Evolutionary conservation across 1,140 invertebrate species (phyloP), one percentile per base, ranked within the genome.

Genomic region (Gryllus bimaculatus): DNA sequence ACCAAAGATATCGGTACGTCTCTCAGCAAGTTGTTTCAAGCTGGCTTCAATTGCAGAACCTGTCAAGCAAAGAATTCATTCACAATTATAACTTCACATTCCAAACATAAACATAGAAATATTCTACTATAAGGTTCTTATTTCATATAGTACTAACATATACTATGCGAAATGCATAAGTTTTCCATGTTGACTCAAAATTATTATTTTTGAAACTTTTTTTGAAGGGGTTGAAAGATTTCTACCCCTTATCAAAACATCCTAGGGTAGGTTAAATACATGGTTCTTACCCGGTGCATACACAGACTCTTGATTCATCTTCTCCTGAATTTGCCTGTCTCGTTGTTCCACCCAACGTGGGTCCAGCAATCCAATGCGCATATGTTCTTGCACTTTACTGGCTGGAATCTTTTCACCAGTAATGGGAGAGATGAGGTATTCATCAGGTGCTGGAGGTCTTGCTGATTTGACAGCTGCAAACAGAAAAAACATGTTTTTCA

Each of bases 1-100:
- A 89, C 98, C 98, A 85, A 99, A 99, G 87, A 99, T 99, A 91
- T 99, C 98, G 7, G 98, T 99, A 93, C 98, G 95, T 82, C 98
- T 91, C 84, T 99, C 98, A 0, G 98, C 98, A 81, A 99, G 88
- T 83, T 97, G 93, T 85, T 98, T 98, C 82, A 99, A 90, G 85
- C 95, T 98, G 13, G 93, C 95, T 82, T 98, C 96, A 83, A 99
- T 99, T 21, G 96, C 95, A 39, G 95, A 92, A 26, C 95, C 90
- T 88, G 76, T 2, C 81, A 78, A 79, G 47, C 79, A 80, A 78
- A 48, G 73, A 8, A 74, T 7, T 39, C 26, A 39, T 39, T 39
- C 26, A 39, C 26, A 1, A 1, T 39, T 39, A 39, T 39, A 39
- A 39, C 5, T 39, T 39, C 26, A 39, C 26, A 39, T 39, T 39